Base-by-base conservation (phyloP, 2,888 invertebrate species). In the Cotesia congregata region DNA sequence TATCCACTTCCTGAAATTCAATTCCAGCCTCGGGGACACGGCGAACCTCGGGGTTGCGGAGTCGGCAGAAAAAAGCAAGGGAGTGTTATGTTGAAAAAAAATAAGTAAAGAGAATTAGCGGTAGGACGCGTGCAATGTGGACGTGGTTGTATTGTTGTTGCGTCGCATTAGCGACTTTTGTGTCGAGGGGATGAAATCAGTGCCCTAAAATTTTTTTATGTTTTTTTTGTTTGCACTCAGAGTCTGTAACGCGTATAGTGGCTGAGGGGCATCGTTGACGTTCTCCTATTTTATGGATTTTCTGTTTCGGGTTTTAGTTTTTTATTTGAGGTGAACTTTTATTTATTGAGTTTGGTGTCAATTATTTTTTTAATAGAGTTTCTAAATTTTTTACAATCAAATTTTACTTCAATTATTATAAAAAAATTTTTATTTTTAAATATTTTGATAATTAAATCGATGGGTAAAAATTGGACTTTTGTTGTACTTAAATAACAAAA, bases 61-160 rank as follows among this genome's bases (percentile, higher is more conserved):
- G 72, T 30, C 39, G 64, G 50, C 77, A 76, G 68, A 69, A 69
- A 71, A 62, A 71, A 62, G 61, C 78, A 70, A 73, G 76, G 67
- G 75, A 82, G 81, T 78, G 80, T 59, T n/a, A 80, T 78, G 80
- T 59, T n/a, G 62, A 81, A 81, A 78, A 79, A 82, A 84, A 83
- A 84, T 82, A 82, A 74, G 79, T 83, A 80, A 84, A 84, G 87
- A 88, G 87, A 88, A 88, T 87, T 87, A 86, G 88, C 84, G 87
- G 87, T 84, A 81, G 85, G 86, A 86, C 87, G 87, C 86, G 87
- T 87, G 87, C 87, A 86, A 85, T 82, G 84, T 83, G 85, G 84
- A 86, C 83, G 82, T 81, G 79, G 81, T 75, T 75, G 85, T 84
- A 88, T 88, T 88, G 88, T 88, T 88, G 86, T 85, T 85, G 83